Percentiles rank a stretch among this genome's conserved stretches.
phyloP scores from a whole-genome alignment of 2,888 invertebrate species.

The Alloscopus bannaensis region DNA sequence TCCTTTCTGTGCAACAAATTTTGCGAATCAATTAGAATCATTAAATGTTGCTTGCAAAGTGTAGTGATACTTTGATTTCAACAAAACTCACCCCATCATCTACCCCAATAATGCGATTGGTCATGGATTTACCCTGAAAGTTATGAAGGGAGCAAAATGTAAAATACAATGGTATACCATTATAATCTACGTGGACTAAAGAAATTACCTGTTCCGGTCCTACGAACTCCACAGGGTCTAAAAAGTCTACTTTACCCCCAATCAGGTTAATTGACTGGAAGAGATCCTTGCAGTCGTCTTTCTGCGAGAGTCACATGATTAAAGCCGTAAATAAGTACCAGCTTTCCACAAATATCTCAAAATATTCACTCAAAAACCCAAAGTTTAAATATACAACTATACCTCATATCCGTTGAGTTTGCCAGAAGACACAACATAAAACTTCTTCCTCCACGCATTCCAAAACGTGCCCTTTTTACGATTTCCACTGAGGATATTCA shows the following conservation, averaged over 20 bases:
- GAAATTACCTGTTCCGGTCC: conserved; percentile 77
- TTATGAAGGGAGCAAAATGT: no score
- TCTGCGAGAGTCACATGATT: conserved; percentile 74
- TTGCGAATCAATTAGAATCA: not conserved
- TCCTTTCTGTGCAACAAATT: conserved; percentile 76
- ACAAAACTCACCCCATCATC: conserved; percentile 75
- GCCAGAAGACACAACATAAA: conserved; percentile 75
- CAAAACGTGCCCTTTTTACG: conserved; percentile 78
- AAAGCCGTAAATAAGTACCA: no score
- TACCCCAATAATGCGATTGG: conserved; percentile 74
- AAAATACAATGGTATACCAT: no score
- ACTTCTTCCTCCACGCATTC: conserved; percentile 79
- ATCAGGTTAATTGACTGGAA: conserved; percentile 77
- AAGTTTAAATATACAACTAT: not conserved
- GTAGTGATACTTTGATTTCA: conserved; percentile 3
- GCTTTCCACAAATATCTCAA: no score
- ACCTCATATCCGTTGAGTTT: conserved; percentile 71
- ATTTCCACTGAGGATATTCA: conserved; percentile 73
- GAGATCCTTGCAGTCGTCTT: conserved; percentile 75
- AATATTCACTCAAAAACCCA: not conserved
- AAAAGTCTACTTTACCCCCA: conserved; percentile 77
- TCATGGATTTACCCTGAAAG: conserved; percentile 72
- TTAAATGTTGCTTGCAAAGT: not conserved
- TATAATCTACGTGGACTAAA: no score
- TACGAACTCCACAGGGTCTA: conserved; percentile 77